A percentile compares a stretch with the other conserved stretches of the same genome.
Evolutionary conservation across 2,113 vertebrate genomes (phyloP).

Genomic region (Phrynocephalus versicolor): DNA sequence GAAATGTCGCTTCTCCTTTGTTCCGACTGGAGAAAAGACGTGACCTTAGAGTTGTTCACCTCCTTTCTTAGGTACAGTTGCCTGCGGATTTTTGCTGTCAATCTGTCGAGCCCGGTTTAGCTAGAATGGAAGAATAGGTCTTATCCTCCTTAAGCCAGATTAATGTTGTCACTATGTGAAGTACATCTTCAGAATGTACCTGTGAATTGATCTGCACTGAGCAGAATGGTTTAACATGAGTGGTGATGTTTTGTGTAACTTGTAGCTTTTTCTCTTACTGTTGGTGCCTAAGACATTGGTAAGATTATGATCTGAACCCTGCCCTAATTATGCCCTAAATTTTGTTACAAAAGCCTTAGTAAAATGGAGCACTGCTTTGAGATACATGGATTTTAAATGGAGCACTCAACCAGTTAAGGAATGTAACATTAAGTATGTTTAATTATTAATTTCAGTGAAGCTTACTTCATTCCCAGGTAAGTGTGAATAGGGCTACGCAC

Average conservation of each 20-base stretch:
- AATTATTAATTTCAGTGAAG: background rate
- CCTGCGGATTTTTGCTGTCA: constrained; percentile 36
- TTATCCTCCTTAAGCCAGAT: constrained; percentile 32
- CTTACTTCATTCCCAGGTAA: background rate
- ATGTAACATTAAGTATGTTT: background rate
- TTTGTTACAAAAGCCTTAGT: background rate
- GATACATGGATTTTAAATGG: background rate
- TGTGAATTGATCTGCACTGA: background rate
- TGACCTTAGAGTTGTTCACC: constrained; percentile 20
- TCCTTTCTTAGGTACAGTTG: constrained; percentile 10
- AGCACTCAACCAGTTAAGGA: background rate
- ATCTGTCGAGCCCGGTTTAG: constrained; percentile 23
- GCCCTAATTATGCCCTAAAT: background rate
- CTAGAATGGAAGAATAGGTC: background rate
- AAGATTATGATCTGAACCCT: background rate
- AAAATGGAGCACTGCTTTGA: background rate
- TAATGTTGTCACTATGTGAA: constrained; percentile 12
- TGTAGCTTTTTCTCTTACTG: constrained; percentile 21
- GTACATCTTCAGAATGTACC: constrained; percentile 26
- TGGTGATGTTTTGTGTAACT: constrained; percentile 3
- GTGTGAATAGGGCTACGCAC: background rate
- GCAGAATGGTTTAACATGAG: constrained; percentile 29
- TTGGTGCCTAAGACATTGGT: background rate
- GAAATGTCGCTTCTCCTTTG: constrained; percentile 22
- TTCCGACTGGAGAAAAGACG: constrained; percentile 13